These are phyloP conservation scores for Bombus breviceps DNA, from an alignment of 1,140 invertebrate genomes.

Conservation along the genomic window DNA sequence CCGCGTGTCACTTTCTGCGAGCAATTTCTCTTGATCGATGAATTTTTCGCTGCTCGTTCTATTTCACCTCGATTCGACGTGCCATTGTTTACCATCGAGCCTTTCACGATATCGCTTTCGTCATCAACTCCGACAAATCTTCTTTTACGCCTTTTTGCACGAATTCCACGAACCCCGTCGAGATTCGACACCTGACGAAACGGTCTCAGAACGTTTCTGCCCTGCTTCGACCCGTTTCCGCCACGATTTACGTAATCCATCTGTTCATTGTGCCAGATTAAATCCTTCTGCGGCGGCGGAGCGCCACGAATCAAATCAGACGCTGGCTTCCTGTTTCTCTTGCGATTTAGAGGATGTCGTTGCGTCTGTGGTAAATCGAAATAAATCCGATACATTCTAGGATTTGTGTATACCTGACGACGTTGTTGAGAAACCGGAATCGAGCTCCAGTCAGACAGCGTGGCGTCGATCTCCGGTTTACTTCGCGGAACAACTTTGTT, in stretches of 20 bases:
- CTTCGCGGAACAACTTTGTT: not conserved
- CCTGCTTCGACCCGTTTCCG: not conserved
- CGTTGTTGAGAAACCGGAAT: not conserved
- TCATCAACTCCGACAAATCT: slow-evolving; percentile 35
- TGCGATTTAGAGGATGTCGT: not conserved
- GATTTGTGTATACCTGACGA: not conserved
- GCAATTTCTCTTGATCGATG: slow-evolving; percentile 29
- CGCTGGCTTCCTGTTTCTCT: not conserved
- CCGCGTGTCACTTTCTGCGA: slow-evolving; percentile 11
- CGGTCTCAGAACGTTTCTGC: slow-evolving; percentile 7
- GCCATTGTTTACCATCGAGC: slow-evolving; percentile 30
- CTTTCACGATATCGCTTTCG: slow-evolving; percentile 19
- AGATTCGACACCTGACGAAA: not conserved
- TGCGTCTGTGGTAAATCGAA: not conserved
- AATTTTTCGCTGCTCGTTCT: slow-evolving; percentile 16
- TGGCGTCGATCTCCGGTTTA: not conserved
- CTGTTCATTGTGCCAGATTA: slow-evolving; percentile 4
- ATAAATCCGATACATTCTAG: not conserved
- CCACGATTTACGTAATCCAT: not conserved
- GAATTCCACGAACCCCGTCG: not conserved
- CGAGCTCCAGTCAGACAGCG: not conserved
- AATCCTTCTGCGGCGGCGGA: not conserved
- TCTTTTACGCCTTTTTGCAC: slow-evolving; percentile 46
- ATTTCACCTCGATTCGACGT: slow-evolving; percentile 48
- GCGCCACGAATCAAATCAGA: slow-evolving; percentile 11